Percentiles rank a stretch among this genome's conserved stretches.
phyloP scores from a whole-genome alignment of 1,140 invertebrate species.

The Drosophila biarmipes region DNA sequence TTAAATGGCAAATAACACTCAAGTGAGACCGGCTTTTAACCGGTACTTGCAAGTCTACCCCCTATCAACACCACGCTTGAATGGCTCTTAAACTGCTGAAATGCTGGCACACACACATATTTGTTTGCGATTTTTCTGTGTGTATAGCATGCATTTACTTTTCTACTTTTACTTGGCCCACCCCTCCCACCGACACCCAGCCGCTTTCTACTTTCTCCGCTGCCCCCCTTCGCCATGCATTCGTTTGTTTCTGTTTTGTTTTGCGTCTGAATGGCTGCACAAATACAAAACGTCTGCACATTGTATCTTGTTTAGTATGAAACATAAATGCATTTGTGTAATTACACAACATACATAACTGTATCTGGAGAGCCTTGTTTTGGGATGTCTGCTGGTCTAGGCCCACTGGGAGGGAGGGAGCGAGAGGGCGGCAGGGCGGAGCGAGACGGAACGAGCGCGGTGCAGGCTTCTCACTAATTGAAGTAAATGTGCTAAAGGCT shows the following conservation, averaged over 20 bases:
- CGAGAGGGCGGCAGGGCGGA: not conserved
- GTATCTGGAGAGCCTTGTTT: constrained; percentile 52
- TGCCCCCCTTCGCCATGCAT: constrained; percentile 14
- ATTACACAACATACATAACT: constrained; percentile 67
- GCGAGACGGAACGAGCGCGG: not conserved
- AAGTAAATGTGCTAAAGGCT: constrained; percentile 65
- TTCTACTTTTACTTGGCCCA: constrained; percentile 36
- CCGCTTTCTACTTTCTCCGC: not conserved
- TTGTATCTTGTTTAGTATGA: constrained; percentile 52
- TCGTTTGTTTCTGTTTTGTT: constrained; percentile 48
- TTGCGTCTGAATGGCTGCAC: constrained; percentile 74
- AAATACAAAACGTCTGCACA: constrained; percentile 75
- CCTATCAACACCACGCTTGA: constrained; percentile 25
- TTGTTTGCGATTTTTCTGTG: constrained; percentile 67
- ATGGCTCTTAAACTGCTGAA: constrained; percentile 59
- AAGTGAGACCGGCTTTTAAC: too few relatives aligned
- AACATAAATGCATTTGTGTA: constrained; percentile 79
- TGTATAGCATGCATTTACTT: constrained; percentile 52
- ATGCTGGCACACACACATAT: constrained; percentile 56
- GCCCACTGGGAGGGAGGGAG: not conserved
- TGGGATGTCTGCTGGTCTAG: constrained; percentile 21
- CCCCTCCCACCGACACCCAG: not conserved
- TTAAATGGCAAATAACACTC: too few relatives aligned
- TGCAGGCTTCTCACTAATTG: constrained; percentile 43
- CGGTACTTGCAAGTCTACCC: not conserved